Conservation (phyloP, 2,888 invertebrate species). For the Calameuta idolon region DNA sequence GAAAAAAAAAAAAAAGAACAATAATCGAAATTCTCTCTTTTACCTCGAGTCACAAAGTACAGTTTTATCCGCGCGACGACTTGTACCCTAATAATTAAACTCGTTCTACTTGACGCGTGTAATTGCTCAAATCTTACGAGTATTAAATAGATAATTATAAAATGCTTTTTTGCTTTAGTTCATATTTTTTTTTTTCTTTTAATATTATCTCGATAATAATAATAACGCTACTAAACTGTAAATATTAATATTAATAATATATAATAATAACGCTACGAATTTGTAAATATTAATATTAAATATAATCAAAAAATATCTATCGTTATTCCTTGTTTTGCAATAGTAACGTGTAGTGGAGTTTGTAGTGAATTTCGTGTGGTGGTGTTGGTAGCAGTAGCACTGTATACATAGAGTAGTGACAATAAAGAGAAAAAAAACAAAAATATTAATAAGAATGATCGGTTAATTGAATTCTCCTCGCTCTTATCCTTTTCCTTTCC, state of each 20-base stretch:
- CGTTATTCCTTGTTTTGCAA: constrained; percentile 42
- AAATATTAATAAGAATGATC: constrained; percentile 5
- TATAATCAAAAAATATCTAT: constrained; percentile 64
- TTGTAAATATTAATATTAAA: constrained; percentile 63
- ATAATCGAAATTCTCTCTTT: too few species aligned
- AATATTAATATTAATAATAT: constrained; percentile 49
- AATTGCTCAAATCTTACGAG: constrained; percentile 32
- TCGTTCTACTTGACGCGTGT: constrained; percentile 20
- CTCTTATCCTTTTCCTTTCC: neutral
- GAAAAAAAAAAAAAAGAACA: too few species aligned
- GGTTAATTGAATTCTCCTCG: constrained; percentile 10
- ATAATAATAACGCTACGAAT: constrained; percentile 59
- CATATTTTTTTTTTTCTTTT: constrained; percentile 42
- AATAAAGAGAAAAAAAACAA: neutral
- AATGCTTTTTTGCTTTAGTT: constrained; percentile 52
- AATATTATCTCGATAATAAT: constrained; percentile 50
- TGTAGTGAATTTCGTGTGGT: constrained; percentile 23
- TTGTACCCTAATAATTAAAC: neutral
- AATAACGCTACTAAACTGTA: constrained; percentile 52
- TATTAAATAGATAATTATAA: constrained; percentile 54
- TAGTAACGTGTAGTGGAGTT: constrained; percentile 31
- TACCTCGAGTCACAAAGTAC: too few species aligned
- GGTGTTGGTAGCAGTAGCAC: constrained; percentile 20
- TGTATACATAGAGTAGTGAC: neutral
- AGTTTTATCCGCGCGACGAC: neutral